Evolutionary conservation across 2,888 invertebrate species (phyloP).

Genomic region (Lamellibrachia columna): DNA sequence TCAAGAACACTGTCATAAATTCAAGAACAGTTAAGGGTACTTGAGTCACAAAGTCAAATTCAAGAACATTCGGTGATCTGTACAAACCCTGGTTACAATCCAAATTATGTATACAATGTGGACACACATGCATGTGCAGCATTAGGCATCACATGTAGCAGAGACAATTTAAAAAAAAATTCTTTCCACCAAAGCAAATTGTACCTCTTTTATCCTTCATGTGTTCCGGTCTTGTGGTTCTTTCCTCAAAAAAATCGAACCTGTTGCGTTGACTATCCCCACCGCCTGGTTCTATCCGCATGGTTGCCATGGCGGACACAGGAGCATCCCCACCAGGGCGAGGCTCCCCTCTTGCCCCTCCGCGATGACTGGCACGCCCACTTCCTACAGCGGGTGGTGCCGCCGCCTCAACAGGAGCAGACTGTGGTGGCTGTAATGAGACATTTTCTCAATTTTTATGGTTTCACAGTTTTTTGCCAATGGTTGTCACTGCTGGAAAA

Average conservation of each 20-base stretch:
- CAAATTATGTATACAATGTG: no score
- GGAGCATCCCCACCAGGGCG: constrained; percentile 44
- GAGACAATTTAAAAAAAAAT: neutral
- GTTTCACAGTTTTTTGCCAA: neutral
- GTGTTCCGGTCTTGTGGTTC: constrained; percentile 49
- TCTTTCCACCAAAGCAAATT: neutral
- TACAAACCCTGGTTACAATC: no score
- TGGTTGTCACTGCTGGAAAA: no score
- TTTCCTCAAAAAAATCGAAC: constrained; percentile 41
- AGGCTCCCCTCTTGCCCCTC: constrained; percentile 48
- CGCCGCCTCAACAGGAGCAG: constrained; percentile 28
- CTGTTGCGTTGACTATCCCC: constrained; percentile 33
- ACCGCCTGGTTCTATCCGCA: constrained; percentile 42
- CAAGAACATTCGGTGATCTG: no score
- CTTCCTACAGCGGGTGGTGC: constrained; percentile 45
- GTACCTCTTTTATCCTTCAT: constrained; percentile 35
- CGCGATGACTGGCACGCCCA: constrained; percentile 55
- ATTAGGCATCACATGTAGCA: neutral
- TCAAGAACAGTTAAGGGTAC: no score
- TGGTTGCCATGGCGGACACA: constrained; percentile 42
- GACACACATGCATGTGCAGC: neutral
- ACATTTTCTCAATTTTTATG: neutral
- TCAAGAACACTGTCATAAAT: no score
- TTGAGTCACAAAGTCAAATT: no score
- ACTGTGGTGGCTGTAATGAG: neutral